A percentile compares a stretch with the other conserved stretches of the same genome.
Evolutionary conservation across 2,888 invertebrate genomes (phyloP).

Genomic region (Drosophila neutralis): DNA sequence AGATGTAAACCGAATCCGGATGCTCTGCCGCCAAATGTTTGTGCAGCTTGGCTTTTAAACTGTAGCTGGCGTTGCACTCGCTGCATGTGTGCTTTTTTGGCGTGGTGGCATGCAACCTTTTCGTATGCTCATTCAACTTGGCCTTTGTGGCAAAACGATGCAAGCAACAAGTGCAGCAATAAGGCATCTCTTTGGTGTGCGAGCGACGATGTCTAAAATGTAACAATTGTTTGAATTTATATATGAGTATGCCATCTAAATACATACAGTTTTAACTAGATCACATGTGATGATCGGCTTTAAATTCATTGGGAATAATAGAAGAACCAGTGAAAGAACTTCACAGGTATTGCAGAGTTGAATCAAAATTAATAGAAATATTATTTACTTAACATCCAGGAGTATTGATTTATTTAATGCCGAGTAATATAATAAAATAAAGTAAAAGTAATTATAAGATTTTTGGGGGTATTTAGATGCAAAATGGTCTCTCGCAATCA

Average conservation of each 20-base stretch:
- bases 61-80: conserved; percentile 11
- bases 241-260: no score
- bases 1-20: conserved; percentile 2
- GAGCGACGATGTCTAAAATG: conserved; percentile 63
- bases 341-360: neutral
- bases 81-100: conserved; percentile 21
- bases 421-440: no score
- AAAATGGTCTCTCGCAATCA: no score
- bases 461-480: no score
- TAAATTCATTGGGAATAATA: neutral
- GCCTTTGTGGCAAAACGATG: conserved; percentile 58
- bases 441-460: no score
- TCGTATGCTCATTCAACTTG: conserved; percentile 62
- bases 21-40: conserved; percentile 10
- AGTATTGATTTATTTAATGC: no score
- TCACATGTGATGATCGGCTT: neutral
- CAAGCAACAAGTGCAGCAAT: conserved; percentile 62
- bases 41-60: conserved; percentile 5
- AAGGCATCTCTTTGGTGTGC: conserved; percentile 72
- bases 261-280: no score
- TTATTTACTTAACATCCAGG: no score
- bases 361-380: neutral
- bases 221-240: neutral
- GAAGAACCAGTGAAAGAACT: neutral
- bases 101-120: conserved; percentile 31